Evolutionary conservation across 2,113 vertebrate species (phyloP).

Genomic region (Hepsetus odoe): DNA sequence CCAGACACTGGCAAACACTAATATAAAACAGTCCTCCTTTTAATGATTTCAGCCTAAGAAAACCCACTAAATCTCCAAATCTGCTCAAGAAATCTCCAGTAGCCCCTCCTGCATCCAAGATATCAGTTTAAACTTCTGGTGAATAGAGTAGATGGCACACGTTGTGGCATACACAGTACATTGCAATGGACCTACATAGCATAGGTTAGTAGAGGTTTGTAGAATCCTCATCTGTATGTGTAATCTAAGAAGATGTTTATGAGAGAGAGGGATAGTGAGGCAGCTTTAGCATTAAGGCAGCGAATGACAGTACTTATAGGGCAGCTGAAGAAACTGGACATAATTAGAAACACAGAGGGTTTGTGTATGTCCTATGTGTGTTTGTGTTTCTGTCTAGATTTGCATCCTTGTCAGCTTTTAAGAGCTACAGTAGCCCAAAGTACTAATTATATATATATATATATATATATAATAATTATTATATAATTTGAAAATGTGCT

Average conservation of each 20-base stretch:
- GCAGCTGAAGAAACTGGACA: constrained; percentile 31
- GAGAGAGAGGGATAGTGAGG: constrained; percentile 41
- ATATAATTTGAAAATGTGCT: too few species aligned
- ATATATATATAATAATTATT: too few species aligned
- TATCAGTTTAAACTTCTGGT: neutral
- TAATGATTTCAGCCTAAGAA: neutral
- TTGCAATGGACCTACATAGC: constrained; percentile 45
- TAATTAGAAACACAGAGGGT: constrained; percentile 30
- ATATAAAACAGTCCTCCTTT: constrained; percentile 19
- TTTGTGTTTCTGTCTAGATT: constrained; percentile 15
- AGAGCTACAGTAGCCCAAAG: too few species aligned
- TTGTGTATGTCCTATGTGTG: constrained; percentile 27
- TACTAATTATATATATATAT: too few species aligned
- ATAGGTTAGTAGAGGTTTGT: constrained; percentile 64
- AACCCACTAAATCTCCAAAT: neutral
- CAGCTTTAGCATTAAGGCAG: constrained; percentile 46
- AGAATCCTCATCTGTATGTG: constrained; percentile 70
- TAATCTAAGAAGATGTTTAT: constrained; percentile 69
- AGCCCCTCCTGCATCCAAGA: constrained; percentile 7
- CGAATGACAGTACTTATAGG: constrained; percentile 52
- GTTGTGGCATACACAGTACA: constrained; percentile 46
- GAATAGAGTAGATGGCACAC: constrained; percentile 26
- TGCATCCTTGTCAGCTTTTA: constrained; percentile 13
- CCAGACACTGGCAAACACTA: constrained; percentile 12
- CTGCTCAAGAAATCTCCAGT: neutral